Evolutionary conservation across 2,797 vertebrate genomes (phyloP).

Genomic region (Pseudomugil tenellus): DNA sequence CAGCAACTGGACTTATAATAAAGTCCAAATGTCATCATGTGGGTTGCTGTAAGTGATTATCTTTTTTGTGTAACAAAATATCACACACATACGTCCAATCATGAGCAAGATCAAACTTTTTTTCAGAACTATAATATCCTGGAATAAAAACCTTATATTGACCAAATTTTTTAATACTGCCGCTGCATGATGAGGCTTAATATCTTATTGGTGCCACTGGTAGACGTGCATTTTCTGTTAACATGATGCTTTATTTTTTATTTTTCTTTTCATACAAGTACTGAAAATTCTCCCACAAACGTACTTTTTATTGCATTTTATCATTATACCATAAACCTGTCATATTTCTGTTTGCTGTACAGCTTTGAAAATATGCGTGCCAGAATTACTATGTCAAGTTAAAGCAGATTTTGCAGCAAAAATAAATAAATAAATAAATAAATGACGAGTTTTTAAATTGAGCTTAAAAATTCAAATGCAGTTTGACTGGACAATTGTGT

Average conservation of each 20-base stretch:
- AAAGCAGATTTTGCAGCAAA: not conserved
- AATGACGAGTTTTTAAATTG: no score
- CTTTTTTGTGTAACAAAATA: no score
- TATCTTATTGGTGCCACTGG: not conserved
- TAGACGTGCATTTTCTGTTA: not conserved
- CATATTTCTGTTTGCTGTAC: not conserved
- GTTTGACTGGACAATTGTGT: no score
- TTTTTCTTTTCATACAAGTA: not conserved
- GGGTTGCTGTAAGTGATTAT: no score
- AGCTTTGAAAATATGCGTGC: not conserved
- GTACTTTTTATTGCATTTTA: not conserved
- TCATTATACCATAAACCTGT: not conserved
- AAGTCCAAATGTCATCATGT: no score
- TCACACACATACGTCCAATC: not conserved
- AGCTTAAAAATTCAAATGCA: not conserved
- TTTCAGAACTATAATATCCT: not conserved
- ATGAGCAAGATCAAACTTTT: not conserved
- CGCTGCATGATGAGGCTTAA: not conserved
- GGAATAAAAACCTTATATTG: not conserved
- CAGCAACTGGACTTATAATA: no score
- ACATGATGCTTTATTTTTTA: not conserved
- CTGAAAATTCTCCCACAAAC: not conserved
- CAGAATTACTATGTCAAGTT: not conserved
- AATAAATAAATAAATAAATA: not conserved
- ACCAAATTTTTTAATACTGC: not conserved